Base-by-base conservation (phyloP, 2,113 vertebrate genomes). In the Pampusana beccarii region DNA sequence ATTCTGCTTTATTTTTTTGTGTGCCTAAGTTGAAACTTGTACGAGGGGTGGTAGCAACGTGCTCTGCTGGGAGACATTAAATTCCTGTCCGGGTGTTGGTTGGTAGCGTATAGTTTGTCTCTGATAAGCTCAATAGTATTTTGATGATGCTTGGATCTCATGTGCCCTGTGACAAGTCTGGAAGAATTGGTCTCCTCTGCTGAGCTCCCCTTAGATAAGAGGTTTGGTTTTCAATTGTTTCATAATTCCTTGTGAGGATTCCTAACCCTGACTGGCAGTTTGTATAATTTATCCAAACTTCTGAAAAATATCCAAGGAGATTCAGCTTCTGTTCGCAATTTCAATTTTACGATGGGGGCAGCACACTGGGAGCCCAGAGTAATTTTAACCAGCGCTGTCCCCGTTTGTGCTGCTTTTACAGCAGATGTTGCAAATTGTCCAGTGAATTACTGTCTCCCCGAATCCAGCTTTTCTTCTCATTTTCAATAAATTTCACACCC, bases 401-500 rank as follows among this genome's bases (percentile, higher is more conserved):
- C 40, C 25, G 3, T 28, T 62, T 16, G 0, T 29, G 70, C 81
- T 16, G 65, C 4, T 90, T 88, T 92, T 77, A 44, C 34, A 67
- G 74, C 62, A 44, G 56, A 34, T 2, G 0, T 56, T 83, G 62
- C 71, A 50, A 79, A 69, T 34, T 80, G 50, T 36, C 58, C 28
- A 3, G 24, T 73, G 58, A 56, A 93, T 94, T 95, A 93, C 31
- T 62, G 42, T 70, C 64, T 88, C 58, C 72, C n/a, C 1, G 14
- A 79, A 72, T 90, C 62, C 62, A 71, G 31, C 58, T 86, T 88
- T 85, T 85, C 58, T 90, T 77, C 88, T 78, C 67, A 1, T 70
- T 93, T 92, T 83, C 86, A 62, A 51, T 86, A 70, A 64, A 24
- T 86, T 71, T 73, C 72, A 72, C 80, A 62, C 62, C 50, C 31